These are phyloP conservation scores for Oncorhynchus clarkii DNA, from an alignment of 2,113 vertebrate species.

Conservation along the genomic window DNA sequence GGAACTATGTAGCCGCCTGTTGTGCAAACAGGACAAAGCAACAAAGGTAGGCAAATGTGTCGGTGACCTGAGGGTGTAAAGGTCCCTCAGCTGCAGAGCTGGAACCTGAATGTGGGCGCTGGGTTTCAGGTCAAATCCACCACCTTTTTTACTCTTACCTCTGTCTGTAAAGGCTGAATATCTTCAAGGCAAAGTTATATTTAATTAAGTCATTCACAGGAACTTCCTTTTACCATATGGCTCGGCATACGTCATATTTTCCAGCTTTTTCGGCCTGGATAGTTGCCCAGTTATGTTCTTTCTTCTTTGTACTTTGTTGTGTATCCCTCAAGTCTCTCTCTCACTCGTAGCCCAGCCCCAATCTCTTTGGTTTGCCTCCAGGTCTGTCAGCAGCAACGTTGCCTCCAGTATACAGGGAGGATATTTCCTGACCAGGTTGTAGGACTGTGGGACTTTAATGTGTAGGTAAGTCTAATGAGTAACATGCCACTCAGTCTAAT, in stretches of 20 bases:
- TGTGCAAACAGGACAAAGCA: slow-evolving; percentile 18
- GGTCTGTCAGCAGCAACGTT: no score
- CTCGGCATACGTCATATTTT: background rate
- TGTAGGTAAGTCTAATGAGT: no score
- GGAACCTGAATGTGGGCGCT: background rate
- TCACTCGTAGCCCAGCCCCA: background rate
- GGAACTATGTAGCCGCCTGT: background rate
- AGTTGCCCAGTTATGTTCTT: background rate
- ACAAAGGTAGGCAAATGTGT: background rate
- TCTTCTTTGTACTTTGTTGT: background rate
- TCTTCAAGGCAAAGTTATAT: background rate
- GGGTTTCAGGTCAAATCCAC: background rate
- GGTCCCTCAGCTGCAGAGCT: background rate
- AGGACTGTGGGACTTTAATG: no score
- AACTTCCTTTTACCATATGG: background rate
- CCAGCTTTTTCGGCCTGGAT: background rate
- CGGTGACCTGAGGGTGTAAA: background rate
- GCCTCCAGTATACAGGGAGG: background rate
- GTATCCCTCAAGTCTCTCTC: background rate
- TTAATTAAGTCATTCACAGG: background rate
- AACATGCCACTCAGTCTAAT: background rate
- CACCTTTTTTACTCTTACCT: background rate
- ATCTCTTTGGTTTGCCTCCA: background rate
- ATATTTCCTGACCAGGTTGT: background rate
- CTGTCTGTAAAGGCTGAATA: background rate